phyloP scores from a whole-genome alignment of 2,113 vertebrate genomes.

The Dipodomys merriami region DNA sequence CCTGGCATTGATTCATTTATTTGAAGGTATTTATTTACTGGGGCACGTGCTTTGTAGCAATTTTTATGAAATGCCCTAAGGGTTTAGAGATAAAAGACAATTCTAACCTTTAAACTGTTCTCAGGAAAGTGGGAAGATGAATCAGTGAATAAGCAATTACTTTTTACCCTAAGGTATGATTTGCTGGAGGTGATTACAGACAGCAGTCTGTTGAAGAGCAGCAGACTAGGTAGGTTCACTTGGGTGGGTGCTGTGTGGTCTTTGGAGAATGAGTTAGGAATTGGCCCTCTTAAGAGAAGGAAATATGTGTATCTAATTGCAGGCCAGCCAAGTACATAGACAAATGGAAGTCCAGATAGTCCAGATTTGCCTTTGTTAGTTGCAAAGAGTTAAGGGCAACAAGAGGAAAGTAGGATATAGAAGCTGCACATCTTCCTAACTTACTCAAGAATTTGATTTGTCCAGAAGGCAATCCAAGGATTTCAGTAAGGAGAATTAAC shows the following conservation, averaged over 20 bases:
- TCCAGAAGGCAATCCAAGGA: neutral
- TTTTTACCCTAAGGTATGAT: neutral
- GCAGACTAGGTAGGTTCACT: neutral
- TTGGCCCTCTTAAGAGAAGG: neutral
- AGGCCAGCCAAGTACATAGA: neutral
- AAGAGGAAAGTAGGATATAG: neutral
- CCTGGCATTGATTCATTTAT: neutral
- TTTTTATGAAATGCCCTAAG: conserved; percentile 32
- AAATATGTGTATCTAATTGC: neutral
- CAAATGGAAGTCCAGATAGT: neutral
- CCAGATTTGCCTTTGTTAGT: conserved; percentile 13
- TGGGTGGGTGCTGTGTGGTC: neutral
- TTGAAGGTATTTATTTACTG: conserved; percentile 47
- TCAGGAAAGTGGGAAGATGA: neutral
- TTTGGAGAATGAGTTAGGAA: neutral
- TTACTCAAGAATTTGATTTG: conserved; percentile 7
- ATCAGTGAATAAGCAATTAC: neutral
- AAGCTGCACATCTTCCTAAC: neutral
- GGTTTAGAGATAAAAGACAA: conserved; percentile 49
- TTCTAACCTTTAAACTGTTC: neutral
- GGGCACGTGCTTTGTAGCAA: neutral
- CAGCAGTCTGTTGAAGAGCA: neutral
- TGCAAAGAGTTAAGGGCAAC: neutral
- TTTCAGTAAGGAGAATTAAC: conserved; percentile 4
- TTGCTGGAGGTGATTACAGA: conserved; percentile 28